Evolutionary conservation across 1,140 invertebrate species (phyloP), one percentile per base, ranked within the genome.

Genomic region (Bombus balteatus): DNA sequence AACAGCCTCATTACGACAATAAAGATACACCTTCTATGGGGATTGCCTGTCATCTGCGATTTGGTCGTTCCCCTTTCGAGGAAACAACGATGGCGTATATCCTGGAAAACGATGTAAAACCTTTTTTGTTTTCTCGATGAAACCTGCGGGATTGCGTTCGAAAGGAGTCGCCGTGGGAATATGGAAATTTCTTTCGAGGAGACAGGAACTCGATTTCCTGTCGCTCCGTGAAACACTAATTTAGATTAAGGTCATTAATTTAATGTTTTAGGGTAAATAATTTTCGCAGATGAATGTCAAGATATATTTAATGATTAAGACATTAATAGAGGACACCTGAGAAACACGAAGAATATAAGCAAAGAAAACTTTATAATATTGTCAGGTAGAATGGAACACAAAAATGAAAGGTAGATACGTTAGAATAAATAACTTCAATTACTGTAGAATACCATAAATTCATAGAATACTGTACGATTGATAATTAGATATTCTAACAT

Each of bases 1-100:
- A 75, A 65, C 47, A 4, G 71, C 39, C 70, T 82, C 81, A 75
- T 82, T 75, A 82, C 39, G 25, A 82, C 32, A 77, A 83, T 83
- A 70, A 83, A 83, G 74, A 77, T 53, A 62, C 81, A 43, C 71
- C 81, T 76, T 83, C 59, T 15, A 22, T 34, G 73, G 39, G 41
- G 28, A 77, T 59, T 47, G 73, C 15, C 81, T 76, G 81, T 76
- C 81, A 77, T 77, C 62, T 53, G 72, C 74, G 62, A 78, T 83
- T 77, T 59, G 62, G 43, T 32, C 62, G 32, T 28, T 47, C n/a
- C 8, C 37, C 15, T 28, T 62, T 39, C 28, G n/a, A 18, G 41
- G 8, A 28, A 15, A 68, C 25, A 53, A 57, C 28, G 37, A 28
- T 13, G 25, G 18, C 32, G 62, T 68, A 53, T 37, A 32, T 68